Evolutionary conservation across 2,888 invertebrate species (phyloP), one percentile per base, ranked within the genome.

Genomic region (Hypolimnas misippus): DNA sequence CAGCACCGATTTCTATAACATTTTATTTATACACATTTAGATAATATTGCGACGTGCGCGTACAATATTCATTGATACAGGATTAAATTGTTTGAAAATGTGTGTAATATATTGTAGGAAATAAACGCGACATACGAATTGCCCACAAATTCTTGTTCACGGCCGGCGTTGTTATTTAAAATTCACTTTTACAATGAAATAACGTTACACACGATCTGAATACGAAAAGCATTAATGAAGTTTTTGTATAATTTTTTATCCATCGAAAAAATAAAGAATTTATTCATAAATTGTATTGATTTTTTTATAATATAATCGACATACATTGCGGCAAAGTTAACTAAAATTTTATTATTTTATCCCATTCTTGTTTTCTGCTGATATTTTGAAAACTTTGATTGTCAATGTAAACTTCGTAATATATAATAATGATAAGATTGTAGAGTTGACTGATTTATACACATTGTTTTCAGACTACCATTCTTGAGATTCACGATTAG

Each of bases 211-310:
- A 29, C 49, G 29, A 29, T 16, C 25, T n/a, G 14, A 19, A 49
- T 49, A 29, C 14, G 29, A 7, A 49, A 49, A 49, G 14, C 29
- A 49, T 49, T 49, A 29, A 49, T 29, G 29, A 29, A 49, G 25
- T n/a, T 29, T 49, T 49, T n/a, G 12, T 5, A 14, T 3, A 49
- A 49, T 14, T 25, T 25, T 49, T 29, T 14, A 6, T 0, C 6
- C 21, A 5, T 16, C 44, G 44, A 12, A 21, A 46, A 3, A 46
- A 46, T 19, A 21, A 46, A n/a, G 12, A 21, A 19, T 12, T 14
- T 3, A 19, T 21, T 46, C 21, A 17, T 21, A 12, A 1, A n/a
- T 12, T n/a, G 21, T 21, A 21, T 21, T 12, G n/a, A 46, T 12
- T 46, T 8, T n/a, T 21, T 12, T 21, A 21, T 6, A 17, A n/a